Evolutionary conservation across 2,797 vertebrate species (phyloP).

Genomic region (Macropus fuliginosus): DNA sequence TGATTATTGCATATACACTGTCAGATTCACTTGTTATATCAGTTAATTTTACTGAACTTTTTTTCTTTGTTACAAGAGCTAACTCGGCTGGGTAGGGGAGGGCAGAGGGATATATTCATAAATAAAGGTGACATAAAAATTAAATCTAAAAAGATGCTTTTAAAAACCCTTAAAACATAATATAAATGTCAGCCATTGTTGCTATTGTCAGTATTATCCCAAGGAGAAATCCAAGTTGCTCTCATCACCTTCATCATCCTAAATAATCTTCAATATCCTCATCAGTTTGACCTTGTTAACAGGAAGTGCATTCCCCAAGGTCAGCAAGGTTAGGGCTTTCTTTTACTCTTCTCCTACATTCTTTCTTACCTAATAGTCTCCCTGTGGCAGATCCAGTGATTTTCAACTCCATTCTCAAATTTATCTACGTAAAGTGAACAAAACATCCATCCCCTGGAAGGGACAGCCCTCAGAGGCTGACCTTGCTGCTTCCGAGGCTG

Average conservation of each 20-base stretch:
- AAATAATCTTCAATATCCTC: not conserved
- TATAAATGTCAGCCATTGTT: not conserved
- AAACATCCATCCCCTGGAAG: not conserved
- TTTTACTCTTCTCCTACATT: not conserved
- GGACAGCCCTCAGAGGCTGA: accelerated
- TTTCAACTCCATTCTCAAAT: not conserved
- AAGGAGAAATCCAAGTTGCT: not conserved
- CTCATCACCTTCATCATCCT: not conserved
- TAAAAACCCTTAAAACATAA: not conserved
- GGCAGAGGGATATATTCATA: not conserved
- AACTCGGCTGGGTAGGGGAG: not conserved
- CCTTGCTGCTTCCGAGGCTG: accelerated
- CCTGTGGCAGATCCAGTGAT: not conserved
- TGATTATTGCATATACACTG: not conserved
- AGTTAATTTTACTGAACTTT: not conserved
- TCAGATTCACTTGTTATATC: not conserved
- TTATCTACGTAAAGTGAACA: no score
- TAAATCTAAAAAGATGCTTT: not conserved
- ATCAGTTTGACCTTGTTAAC: not conserved
- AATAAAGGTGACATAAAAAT: not conserved
- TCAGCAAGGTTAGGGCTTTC: not conserved
- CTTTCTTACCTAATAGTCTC: not conserved
- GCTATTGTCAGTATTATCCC: not conserved
- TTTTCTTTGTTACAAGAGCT: not conserved
- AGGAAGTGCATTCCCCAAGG: not conserved